Evolutionary conservation across 1,140 invertebrate genomes (phyloP).

Genomic region (Caenorhabditis brenneri): DNA sequence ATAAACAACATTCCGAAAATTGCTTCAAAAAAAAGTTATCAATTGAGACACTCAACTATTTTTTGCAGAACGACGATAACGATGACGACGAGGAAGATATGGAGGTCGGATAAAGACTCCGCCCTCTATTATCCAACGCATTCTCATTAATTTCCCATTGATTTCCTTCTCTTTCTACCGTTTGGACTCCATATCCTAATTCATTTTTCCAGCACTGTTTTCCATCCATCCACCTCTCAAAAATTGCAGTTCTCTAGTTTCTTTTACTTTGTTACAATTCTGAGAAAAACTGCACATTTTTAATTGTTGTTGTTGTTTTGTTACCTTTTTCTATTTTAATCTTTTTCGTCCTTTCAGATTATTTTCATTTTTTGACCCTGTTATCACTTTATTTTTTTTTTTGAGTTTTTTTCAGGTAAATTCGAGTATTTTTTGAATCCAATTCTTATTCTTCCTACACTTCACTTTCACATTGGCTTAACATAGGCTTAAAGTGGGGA

Average conservation of each 20-base stretch:
- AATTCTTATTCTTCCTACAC: not conserved
- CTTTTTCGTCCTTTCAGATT: not conserved
- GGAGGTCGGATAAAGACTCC: slow-evolving; percentile 19
- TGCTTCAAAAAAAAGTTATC: no score
- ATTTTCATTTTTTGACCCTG: not conserved
- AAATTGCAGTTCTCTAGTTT: not conserved
- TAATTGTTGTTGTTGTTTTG: not conserved
- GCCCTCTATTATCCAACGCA: not conserved
- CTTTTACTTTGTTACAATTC: not conserved
- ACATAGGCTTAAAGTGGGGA: not conserved
- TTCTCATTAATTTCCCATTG: not conserved
- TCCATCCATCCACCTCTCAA: not conserved
- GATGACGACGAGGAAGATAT: slow-evolving; percentile 2
- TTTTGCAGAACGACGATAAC: slow-evolving; percentile 7
- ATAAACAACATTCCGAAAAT: no score
- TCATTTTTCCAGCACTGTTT: no score
- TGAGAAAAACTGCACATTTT: not conserved
- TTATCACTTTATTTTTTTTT: not conserved
- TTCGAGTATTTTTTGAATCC: not conserved
- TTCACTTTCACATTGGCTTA: not conserved
- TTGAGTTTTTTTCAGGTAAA: slow-evolving; percentile 6
- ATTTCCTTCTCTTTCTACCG: not conserved
- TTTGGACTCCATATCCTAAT: not conserved
- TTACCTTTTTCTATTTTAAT: not conserved
- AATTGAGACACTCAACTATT: no score